Evolutionary conservation across 2,888 invertebrate genomes (phyloP).

Genomic region (Dysmachus trigonus): DNA sequence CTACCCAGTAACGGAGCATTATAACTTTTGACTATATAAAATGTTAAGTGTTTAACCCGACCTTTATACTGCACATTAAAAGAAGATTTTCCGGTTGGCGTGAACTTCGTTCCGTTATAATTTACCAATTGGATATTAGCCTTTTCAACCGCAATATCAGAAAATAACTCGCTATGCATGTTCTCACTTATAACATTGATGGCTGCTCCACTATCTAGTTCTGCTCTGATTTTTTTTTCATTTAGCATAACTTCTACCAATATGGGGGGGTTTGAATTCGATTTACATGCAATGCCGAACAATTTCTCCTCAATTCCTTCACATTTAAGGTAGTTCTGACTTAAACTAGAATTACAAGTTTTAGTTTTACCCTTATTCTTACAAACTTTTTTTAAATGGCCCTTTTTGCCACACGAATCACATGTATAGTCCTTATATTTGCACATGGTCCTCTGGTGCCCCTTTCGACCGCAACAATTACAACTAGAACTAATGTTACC

Average conservation of each 20-base stretch:
- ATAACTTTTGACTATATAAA: background rate
- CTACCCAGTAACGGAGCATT: background rate
- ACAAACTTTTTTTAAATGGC: slow-evolving; percentile 9
- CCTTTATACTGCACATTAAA: background rate
- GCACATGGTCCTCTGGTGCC: background rate
- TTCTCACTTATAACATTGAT: no score
- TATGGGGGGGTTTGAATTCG: no score
- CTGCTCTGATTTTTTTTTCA: no score
- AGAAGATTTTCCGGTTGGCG: background rate
- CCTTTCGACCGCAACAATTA: background rate
- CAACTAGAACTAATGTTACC: no score
- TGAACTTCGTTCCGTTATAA: no score
- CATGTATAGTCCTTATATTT: background rate
- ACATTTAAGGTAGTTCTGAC: background rate
- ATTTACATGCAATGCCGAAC: no score
- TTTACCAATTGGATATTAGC: no score
- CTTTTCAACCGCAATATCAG: no score
- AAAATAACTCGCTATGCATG: no score
- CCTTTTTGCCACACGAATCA: background rate
- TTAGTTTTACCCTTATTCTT: background rate
- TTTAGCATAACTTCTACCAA: no score
- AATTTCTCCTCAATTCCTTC: no score
- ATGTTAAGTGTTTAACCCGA: background rate
- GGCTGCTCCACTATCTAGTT: no score
- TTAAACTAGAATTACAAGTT: background rate